phyloP scores from a whole-genome alignment of 2,797 vertebrate genomes.

The Spondyliosoma cantharus region DNA sequence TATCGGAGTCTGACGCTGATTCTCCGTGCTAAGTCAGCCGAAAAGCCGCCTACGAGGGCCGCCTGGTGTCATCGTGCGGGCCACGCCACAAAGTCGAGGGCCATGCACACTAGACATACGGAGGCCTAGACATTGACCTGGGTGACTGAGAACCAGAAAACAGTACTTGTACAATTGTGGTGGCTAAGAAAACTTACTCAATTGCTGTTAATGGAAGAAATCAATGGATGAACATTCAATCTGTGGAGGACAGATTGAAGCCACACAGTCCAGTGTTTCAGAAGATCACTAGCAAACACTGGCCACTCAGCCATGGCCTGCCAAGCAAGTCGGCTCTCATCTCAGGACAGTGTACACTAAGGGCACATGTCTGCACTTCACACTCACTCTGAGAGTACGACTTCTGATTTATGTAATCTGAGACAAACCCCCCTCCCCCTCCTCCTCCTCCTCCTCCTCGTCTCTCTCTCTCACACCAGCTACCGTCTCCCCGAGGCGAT shows the following conservation, averaged over 20 bases:
- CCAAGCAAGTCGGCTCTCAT: slow-evolving; percentile 19
- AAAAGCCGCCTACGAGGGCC: too few relatives aligned
- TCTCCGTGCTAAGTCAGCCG: too few relatives aligned
- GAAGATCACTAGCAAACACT: slow-evolving; percentile 14
- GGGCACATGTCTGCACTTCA: slow-evolving; percentile 12
- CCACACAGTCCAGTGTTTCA: slow-evolving; percentile 20
- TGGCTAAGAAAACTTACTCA: slow-evolving; percentile 7
- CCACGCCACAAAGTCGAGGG: too few relatives aligned
- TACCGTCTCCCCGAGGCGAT: slow-evolving; percentile 31
- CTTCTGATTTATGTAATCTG: slow-evolving; percentile 56
- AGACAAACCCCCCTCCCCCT: not conserved
- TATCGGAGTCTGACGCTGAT: too few relatives aligned
- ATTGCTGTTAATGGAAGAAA: slow-evolving; percentile 9
- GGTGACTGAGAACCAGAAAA: too few relatives aligned
- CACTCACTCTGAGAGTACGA: slow-evolving; percentile 31
- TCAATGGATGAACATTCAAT: not conserved
- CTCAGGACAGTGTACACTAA: slow-evolving; percentile 11
- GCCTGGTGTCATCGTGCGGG: too few relatives aligned
- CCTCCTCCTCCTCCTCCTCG: too few relatives aligned
- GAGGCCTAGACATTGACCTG: too few relatives aligned
- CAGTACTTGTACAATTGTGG: too few relatives aligned
- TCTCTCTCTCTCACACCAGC: not conserved
- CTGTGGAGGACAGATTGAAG: slow-evolving; percentile 37
- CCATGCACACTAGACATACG: too few relatives aligned
- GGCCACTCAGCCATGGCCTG: slow-evolving; percentile 11